Base-by-base conservation (phyloP, 2,888 invertebrate genomes). In the Pristionchus exspectatus region DNA sequence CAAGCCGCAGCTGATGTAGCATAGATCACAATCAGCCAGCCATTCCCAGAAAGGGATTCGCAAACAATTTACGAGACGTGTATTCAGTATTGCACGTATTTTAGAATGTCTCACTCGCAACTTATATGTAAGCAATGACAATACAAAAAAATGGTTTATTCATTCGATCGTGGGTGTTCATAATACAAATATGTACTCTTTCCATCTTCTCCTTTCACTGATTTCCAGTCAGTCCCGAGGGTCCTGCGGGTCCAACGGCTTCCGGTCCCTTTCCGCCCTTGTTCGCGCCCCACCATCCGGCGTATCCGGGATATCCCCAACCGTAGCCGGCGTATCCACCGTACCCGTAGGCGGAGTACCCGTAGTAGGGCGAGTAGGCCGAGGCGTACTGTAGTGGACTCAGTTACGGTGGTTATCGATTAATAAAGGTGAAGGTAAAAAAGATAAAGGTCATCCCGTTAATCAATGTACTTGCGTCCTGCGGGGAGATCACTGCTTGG, bases 241-340 rank as follows among this genome's bases (percentile, higher is more conserved):
- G 83, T 30, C 56, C 27, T 2, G 27, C 56, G 27, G 74, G 74
- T 38, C 74, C 74, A 74, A 38, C 27, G 14, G 50, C 30, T 14
- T 38, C 33, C 12, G 86, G 66, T 66, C 74, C 72, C 72, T 56
- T 33, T 3, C 33, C 66, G 14, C 66, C 86, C 59, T 86, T 59
- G 86, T 59, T 86, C n/a, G 86, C 27, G 63, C 86, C 86, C 59
- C 86, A 86, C 44, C 38, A 63, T 4, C 33, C 63, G 54, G 86
- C 59, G 86, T 86, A 86, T 86, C 59, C 85, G 33, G 85, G 85
- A 27, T 59, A 85, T 9, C 59, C 54, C n/a, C n/a, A n/a, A n/a
- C n/a, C n/a, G n/a, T n/a, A n/a, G n/a, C n/a, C n/a, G n/a, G n/a
- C n/a, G n/a, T 69, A 69, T 74, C 38, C 38, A 38, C 38, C 74